Base-by-base conservation (phyloP, 2,797 vertebrate species). In the Hippopotamyrus pictus region DNA sequence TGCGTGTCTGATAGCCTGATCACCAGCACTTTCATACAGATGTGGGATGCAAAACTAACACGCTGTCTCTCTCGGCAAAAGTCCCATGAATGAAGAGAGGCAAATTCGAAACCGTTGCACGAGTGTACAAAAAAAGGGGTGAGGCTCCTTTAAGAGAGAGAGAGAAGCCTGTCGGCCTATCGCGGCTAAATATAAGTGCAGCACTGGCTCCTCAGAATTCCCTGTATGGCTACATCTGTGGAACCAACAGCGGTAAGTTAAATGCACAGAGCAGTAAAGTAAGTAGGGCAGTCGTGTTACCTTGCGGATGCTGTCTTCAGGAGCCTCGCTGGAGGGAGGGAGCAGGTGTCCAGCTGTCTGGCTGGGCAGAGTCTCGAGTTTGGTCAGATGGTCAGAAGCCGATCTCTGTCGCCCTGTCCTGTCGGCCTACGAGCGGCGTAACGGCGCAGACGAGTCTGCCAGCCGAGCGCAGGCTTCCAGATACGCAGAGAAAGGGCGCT, bases 281-380 rank as follows among this genome's bases (percentile, higher is more conserved):
- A 88, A 86, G 57, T 90, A 92, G 93, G 90, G 87, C 90, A 92
- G 91, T 90, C 79, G 92, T 90, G 85, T 90, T 94, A 94, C 93
- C 93, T 93, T 90, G 91, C 85, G 88, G 91, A 87, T 85, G 90
- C 89, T 88, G 90, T 93, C 91, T 91, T 88, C 88, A 53, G 90
- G 69, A 88, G 53, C 83, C 88, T 46, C 22, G 87, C 84, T 8
- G 89, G 29, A 73, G 33, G 33, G 25, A 50, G 41, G 76, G 88
- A 57, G 87, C 93, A 93, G 93, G 91, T 93, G 92, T 88, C 88
- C 87, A 88, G 59, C 59, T 88, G 48, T 14, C 65, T 14, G 53
- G 59, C 82, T 41, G 33, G 19, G 50, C 73, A 29, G 86, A 83
- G 29, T 25, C 22, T 83, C 83, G 89, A 76, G 82, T 84, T 84